A percentile compares a stretch with the other conserved stretches of the same genome.
phyloP scores from a whole-genome alignment of 2,113 vertebrate genomes.

The Ailuropoda melanoleuca region DNA sequence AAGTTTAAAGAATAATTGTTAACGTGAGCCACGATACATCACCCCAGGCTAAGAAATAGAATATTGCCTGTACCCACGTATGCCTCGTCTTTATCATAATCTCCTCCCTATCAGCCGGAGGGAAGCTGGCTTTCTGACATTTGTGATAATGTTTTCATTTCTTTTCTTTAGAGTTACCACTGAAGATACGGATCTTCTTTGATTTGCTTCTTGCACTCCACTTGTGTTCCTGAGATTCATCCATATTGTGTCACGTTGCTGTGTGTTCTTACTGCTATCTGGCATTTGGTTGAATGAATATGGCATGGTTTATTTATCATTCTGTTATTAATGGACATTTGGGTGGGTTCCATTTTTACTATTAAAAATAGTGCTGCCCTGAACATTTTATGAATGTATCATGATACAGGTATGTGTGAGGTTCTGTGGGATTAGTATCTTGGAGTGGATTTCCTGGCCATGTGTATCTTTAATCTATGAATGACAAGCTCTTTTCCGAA shows the following conservation, averaged over 20 bases:
- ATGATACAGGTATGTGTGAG: background rate
- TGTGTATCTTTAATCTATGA: conserved; percentile 3
- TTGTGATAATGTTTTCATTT: conserved; percentile 9
- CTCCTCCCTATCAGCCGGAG: background rate
- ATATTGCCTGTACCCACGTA: background rate
- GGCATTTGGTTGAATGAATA: background rate
- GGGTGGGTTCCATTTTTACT: background rate
- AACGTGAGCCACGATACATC: background rate
- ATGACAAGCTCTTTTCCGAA: background rate
- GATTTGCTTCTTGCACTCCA: background rate
- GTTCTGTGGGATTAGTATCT: background rate
- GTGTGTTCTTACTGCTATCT: background rate
- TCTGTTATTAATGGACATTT: background rate
- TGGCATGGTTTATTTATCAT: background rate
- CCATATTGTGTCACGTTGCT: background rate
- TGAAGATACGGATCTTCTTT: background rate
- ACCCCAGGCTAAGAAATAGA: background rate
- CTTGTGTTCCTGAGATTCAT: conserved; percentile 21
- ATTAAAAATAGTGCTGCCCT: background rate
- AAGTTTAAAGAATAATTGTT: background rate
- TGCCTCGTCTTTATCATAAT: background rate
- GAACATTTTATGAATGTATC: conserved; percentile 11
- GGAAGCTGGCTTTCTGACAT: background rate
- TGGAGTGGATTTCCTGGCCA: background rate
- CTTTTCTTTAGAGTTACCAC: background rate